Percentiles rank a stretch among this genome's conserved stretches.
Conservation (phyloP, 2,113 vertebrate species). For the Gadus chalcogrammus region DNA sequence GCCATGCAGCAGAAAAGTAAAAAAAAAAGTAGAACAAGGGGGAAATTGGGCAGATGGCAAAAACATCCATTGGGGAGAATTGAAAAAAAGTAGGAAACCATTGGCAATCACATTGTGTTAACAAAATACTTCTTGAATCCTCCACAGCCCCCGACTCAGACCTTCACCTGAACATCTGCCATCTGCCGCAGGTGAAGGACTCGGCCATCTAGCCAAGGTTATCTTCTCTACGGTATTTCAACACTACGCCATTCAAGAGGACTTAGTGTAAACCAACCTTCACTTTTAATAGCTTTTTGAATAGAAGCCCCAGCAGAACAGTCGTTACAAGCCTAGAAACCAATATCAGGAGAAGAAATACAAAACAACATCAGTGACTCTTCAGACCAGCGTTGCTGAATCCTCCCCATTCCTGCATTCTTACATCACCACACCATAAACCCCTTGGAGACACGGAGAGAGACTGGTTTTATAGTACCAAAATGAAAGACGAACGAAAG, state of each 20-base stretch:
- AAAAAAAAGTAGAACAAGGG: too few species aligned
- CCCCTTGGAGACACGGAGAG: conserved; percentile 38
- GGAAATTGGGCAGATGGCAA: too few species aligned
- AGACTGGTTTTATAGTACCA: conserved; percentile 10
- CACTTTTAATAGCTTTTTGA: conserved; percentile 38
- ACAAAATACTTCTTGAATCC: conserved; percentile 51
- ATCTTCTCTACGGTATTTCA: conserved; percentile 33
- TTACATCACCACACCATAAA: conserved; percentile 40
- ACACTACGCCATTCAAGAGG: conserved; percentile 1
- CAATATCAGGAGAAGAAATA: conserved; percentile 20
- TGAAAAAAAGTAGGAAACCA: conserved; percentile 46
- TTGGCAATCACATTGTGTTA: conserved; percentile 44
- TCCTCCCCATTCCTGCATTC: conserved; percentile 38
- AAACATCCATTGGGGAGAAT: not conserved
- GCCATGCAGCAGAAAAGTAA: not conserved
- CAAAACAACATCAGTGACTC: conserved; percentile 12
- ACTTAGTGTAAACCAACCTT: conserved; percentile 33
- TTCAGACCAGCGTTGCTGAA: conserved; percentile 29
- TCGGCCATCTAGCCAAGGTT: conserved; percentile 48
- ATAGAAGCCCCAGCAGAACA: conserved; percentile 54
- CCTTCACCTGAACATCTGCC: conserved; percentile 61
- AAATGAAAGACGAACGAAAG: too few species aligned
- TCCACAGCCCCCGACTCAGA: conserved; percentile 37
- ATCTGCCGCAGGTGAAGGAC: conserved; percentile 57
- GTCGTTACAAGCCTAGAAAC: conserved; percentile 30